Base-by-base conservation (phyloP, 2,888 invertebrate genomes). In the Standfussiana lucernea region DNA sequence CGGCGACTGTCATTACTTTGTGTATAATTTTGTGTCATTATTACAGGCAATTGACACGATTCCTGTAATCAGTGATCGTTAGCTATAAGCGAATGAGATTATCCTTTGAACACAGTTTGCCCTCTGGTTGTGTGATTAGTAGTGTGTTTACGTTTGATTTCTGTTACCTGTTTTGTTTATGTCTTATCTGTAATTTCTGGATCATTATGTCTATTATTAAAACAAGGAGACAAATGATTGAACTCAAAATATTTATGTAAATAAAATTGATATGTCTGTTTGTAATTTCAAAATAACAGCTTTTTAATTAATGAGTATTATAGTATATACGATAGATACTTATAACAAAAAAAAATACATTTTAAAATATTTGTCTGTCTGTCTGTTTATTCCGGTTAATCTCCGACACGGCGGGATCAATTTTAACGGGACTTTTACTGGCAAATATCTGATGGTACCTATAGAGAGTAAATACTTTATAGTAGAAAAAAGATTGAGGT, bases 21-120 rank as follows among this genome's bases (percentile, higher is more conserved):
- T 68, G 81, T 87, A 76, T 89, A 91, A 91, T 91, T 90, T 89
- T 72, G 81, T 82, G 86, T 90, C 90, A 89, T 91, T 91, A 90
- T 86, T 82, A 77, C 82, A 72, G 77, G 64, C 85, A 83, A 81
- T 84, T 89, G 88, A 88, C 90, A 89, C 86, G 79, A 83, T 86
- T 89, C 84, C 77, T 85, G 83, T 88, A 87, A 90, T 90, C 88
- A 86, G 79, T 72, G 72, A 75, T 87, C 87, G 88, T 90, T 90
- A 89, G 75, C 47, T 77, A n/a, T 80, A 72, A 79, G 75, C 74
- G 82, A 84, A 82, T 76, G 68, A 69, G 82, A 79, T 79, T 85
- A 85, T 77, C 72, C 80, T 82, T 84, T 74, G 35, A 79, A 72
- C 13, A 62, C 40, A 45, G 42, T 64, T 71, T 82, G 72, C 66